Evolutionary conservation across 2,797 vertebrate species (phyloP).

Genomic region (Clangula hyemalis): DNA sequence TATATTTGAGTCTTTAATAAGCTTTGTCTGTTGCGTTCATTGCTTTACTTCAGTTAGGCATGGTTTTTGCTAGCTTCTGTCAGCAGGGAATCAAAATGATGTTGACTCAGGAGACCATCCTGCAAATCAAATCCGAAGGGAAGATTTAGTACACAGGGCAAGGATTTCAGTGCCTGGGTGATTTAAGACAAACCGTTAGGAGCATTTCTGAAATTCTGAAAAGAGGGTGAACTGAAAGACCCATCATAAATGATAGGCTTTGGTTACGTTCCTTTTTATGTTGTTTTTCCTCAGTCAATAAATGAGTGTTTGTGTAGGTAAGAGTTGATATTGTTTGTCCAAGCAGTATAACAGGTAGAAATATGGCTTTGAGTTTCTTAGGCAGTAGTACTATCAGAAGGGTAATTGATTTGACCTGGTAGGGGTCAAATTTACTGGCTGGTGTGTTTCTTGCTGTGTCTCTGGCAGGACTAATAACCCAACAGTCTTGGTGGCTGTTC

Average conservation of each 20-base stretch:
- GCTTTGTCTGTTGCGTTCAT: neutral
- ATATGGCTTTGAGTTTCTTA: neutral
- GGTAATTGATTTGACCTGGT: neutral
- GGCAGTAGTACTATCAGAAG: neutral
- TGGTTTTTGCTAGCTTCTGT: neutral
- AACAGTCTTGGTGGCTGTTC: neutral
- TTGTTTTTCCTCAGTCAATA: neutral
- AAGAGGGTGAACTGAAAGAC: neutral
- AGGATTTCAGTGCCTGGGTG: neutral
- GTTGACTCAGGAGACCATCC: conserved; percentile 15
- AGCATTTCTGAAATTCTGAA: neutral
- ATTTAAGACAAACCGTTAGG: neutral
- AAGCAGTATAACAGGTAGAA: neutral
- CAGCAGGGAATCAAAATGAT: conserved; percentile 3
- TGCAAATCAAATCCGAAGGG: conserved; percentile 24
- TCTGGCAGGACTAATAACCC: neutral
- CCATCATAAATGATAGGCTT: neutral
- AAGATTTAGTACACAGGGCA: neutral
- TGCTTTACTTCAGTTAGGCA: neutral
- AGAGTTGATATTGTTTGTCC: neutral
- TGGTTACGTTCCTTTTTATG: neutral
- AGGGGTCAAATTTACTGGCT: neutral
- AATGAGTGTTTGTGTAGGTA: neutral
- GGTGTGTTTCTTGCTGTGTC: neutral
- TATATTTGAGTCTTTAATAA: conserved; percentile 19